Evolutionary conservation across 2,113 vertebrate genomes (phyloP).

Genomic region (Psophia crepitans): DNA sequence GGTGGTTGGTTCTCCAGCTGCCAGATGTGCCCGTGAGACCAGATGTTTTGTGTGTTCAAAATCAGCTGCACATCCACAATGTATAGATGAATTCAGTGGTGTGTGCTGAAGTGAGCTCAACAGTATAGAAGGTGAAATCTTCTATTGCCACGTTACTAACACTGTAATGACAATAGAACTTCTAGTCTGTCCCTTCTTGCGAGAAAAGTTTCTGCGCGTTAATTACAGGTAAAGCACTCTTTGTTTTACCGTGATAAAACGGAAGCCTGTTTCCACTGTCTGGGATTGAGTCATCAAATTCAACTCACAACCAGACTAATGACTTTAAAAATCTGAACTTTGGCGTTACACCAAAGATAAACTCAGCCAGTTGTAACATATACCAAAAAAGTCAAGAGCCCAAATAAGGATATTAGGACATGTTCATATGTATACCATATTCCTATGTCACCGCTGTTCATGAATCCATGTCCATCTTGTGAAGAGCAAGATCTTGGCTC

Average conservation of each 20-base stretch:
- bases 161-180: neutral
- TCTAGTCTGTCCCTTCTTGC: no score
- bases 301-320: neutral
- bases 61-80: neutral
- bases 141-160: no score
- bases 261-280: neutral
- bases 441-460: neutral
- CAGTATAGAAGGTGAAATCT: neutral
- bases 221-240: neutral
- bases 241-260: neutral
- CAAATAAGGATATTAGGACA: accelerated
- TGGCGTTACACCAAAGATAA: neutral
- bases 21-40: neutral
- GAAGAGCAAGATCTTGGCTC: neutral
- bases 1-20: neutral
- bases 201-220: neutral
- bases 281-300: neutral
- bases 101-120: neutral
- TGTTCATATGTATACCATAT: neutral
- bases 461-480: neutral
- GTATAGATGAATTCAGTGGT: neutral
- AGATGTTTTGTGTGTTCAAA: neutral
- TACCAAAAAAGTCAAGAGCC: neutral
- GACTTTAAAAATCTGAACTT: neutral
- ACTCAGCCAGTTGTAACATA: neutral